Evolutionary conservation across 2,888 invertebrate species (phyloP), one percentile per base, ranked within the genome.

Genomic region (Watsonalla binaria): DNA sequence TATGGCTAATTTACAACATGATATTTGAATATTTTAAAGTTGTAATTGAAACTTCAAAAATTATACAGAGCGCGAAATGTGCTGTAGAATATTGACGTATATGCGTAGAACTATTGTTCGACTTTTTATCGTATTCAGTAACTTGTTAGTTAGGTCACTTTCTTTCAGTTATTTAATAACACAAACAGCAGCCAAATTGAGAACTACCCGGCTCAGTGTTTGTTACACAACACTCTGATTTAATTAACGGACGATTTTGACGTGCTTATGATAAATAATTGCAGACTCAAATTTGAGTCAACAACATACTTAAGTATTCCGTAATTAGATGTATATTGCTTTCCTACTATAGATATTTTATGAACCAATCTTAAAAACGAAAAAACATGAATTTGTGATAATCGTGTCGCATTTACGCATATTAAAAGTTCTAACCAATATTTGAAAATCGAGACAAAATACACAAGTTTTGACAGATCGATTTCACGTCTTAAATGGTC

Each of bases 31-130:
- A 50, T 54, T 62, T 54, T 63, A 61, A 56, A 61, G 54, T 51
- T 50, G 47, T 33, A 63, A 61, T 60, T 58, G 60, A 53, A 46
- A 51, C 62, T 64, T 62, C 60, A 55, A 57, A 54, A 53, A 24
- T 56, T 56, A 54, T 52, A 56, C 55, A 60, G 54, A 62, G 61
- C 55, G 63, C 67, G 62, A 63, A 61, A 59, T 66, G 24, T 24
- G 24, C 24, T 24, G 24, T 24, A 24, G 24, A 2, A 24, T 24
- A 24, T 24, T 24, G 24, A 24, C 24, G 24, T 24, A 24, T 24
- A 24, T 24, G 24, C 24, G 24, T 24, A 24, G 24, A 24, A 24
- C 24, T 4, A 24, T 24, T 2, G 24, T 24, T 24, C 24, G 24
- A 24, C 24, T 24, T 24, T 24, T 24, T 24, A 24, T 56, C 42